phyloP scores from a whole-genome alignment of 2,797 vertebrate species.

The Pampus argenteus region DNA sequence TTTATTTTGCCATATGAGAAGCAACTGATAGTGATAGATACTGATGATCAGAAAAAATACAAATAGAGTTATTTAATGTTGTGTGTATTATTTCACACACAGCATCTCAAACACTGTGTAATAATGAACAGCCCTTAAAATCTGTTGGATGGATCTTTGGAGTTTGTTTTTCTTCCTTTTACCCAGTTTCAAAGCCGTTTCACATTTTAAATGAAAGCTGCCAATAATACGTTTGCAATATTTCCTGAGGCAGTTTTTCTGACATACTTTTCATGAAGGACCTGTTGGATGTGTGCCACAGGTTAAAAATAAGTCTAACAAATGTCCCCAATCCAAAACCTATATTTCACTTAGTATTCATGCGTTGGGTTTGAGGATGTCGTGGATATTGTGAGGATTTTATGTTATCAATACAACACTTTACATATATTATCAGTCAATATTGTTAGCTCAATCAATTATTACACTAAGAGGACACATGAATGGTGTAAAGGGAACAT shows the following conservation, averaged over 20 bases:
- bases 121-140: background rate
- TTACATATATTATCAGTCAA: too few relatives aligned
- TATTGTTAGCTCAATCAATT: too few relatives aligned
- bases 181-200: constrained; percentile 14
- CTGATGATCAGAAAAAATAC: too few relatives aligned
- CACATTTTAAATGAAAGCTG: constrained; percentile 30
- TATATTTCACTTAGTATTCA: constrained; percentile 17
- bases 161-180: background rate
- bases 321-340: constrained; percentile 50
- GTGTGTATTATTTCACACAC: too few relatives aligned
- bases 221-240: constrained; percentile 17
- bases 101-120: too few relatives aligned
- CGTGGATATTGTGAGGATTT: background rate
- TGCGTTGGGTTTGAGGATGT: background rate
- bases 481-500: constrained; percentile 14
- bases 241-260: constrained; percentile 44
- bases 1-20: too few relatives aligned
- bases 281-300: constrained; percentile 54
- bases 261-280: constrained; percentile 53
- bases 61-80: too few relatives aligned
- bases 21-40: too few relatives aligned
- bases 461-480: too few relatives aligned
- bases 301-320: constrained; percentile 50
- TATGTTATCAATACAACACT: background rate
- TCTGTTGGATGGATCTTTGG: background rate